A percentile compares a stretch with the other conserved stretches of the same genome.
Evolutionary conservation across 2,888 invertebrate genomes (phyloP).

Genomic region (Meliscaeva auricollis): DNA sequence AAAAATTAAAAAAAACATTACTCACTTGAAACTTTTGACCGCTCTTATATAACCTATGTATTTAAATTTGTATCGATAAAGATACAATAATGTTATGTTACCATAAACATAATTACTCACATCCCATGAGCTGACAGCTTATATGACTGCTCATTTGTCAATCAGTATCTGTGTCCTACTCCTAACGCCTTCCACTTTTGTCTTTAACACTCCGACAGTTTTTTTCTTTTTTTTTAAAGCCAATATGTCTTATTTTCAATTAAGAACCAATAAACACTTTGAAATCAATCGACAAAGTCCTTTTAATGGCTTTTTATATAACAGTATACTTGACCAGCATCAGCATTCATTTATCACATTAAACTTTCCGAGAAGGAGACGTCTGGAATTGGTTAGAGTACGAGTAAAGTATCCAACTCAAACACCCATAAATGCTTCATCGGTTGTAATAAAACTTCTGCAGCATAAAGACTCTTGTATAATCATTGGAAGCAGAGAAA

Average conservation of each 20-base stretch:
- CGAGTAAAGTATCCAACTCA: slow-evolving; percentile 35
- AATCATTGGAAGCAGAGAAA: neutral
- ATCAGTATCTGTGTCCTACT: too few relatives aligned
- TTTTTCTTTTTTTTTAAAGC: neutral
- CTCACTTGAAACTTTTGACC: too few relatives aligned
- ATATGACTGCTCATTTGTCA: too few relatives aligned
- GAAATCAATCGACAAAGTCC: slow-evolving; percentile 67
- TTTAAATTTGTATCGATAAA: too few relatives aligned
- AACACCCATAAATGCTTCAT: slow-evolving; percentile 53
- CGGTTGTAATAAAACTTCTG: slow-evolving; percentile 61
- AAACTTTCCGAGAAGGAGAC: neutral
- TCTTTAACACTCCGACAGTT: too few relatives aligned
- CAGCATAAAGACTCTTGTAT: neutral
- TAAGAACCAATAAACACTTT: slow-evolving; percentile 66
- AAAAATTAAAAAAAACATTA: too few relatives aligned
- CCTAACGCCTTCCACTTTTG: too few relatives aligned
- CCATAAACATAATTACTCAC: too few relatives aligned
- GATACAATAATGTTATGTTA: too few relatives aligned
- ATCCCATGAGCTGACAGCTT: too few relatives aligned
- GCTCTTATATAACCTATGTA: too few relatives aligned
- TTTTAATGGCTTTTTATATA: slow-evolving; percentile 64
- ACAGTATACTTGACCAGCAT: slow-evolving; percentile 53
- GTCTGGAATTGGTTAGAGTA: neutral
- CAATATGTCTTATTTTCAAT: slow-evolving; percentile 56
- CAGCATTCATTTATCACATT: slow-evolving; percentile 46